A percentile compares a stretch with the other conserved stretches of the same genome.
Evolutionary conservation across 2,797 vertebrate species (phyloP).

Genomic region (Lepilemur ruficaudatus): DNA sequence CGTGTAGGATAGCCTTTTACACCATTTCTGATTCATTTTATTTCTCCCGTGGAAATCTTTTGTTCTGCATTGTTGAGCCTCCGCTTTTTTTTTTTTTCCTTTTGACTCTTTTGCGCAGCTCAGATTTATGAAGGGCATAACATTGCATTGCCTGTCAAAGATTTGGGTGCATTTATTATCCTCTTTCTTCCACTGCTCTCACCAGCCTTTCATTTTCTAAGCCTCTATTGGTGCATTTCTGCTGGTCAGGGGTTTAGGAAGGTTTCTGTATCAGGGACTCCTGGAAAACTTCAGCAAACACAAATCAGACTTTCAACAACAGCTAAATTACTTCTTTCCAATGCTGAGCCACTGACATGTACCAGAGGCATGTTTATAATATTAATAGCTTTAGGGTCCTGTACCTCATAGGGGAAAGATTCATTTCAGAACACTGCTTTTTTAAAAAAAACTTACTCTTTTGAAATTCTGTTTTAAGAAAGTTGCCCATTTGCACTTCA

Average conservation of each 20-base stretch:
- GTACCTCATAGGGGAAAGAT: conserved; percentile 33
- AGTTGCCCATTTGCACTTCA: conserved; percentile 10
- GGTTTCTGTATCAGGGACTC: not conserved
- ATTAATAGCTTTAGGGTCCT: not conserved
- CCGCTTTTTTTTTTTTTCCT: not conserved
- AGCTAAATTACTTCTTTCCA: conserved; percentile 35
- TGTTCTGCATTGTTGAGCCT: not conserved
- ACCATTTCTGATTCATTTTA: not conserved
- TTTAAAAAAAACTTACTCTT: not conserved
- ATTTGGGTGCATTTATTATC: conserved; percentile 29
- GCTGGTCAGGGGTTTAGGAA: not conserved
- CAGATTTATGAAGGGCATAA: conserved; percentile 47
- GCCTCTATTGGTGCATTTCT: not conserved
- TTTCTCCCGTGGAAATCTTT: not conserved
- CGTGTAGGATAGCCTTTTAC: not conserved
- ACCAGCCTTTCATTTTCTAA: not conserved
- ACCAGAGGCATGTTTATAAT: conserved; percentile 41
- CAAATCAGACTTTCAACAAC: conserved; percentile 61
- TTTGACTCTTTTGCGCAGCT: not conserved
- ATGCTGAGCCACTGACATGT: conserved; percentile 2
- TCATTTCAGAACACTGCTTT: conserved; percentile 9
- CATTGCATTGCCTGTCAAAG: not conserved
- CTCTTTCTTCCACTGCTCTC: not conserved
- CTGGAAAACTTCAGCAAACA: conserved; percentile 58
- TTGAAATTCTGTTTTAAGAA: conserved; percentile 34